Evolutionary conservation across 2,797 vertebrate genomes (phyloP).

Genomic region (Manis crassicaudata): DNA sequence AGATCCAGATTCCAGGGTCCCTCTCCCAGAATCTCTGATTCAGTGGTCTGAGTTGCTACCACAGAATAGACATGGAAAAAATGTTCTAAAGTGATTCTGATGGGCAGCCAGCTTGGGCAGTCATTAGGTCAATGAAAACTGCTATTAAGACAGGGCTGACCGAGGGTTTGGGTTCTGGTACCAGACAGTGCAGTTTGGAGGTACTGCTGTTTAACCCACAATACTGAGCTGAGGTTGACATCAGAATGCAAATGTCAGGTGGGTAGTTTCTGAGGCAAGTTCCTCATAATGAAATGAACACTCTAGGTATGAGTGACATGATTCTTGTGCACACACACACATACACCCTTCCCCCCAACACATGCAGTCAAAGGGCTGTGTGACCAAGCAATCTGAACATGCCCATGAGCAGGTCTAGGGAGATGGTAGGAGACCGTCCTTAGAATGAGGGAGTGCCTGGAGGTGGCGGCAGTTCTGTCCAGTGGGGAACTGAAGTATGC

Average conservation of each 20-base stretch:
- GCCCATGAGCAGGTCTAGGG: not conserved
- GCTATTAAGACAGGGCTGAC: not conserved
- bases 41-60: not conserved
- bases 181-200: not conserved
- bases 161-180: not conserved
- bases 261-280: not conserved
- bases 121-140: not conserved
- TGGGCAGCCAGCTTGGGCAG: not conserved
- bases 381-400: not conserved
- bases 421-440: not conserved
- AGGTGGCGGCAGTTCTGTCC: not conserved
- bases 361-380: not conserved
- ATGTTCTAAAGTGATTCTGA: not conserved
- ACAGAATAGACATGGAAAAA: not conserved
- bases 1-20: not conserved
- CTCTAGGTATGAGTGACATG: not conserved
- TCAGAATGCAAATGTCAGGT: not conserved
- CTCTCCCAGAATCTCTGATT: not conserved
- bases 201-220: not conserved
- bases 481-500: not conserved
- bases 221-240: not conserved
- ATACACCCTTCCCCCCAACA: rapidly evolving
- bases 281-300: not conserved
- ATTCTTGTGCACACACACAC: not conserved
- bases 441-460: not conserved